These are phyloP conservation scores for Hydroisotoma schaefferi DNA, from an alignment of 2,888 invertebrate species.

Conservation along the genomic window DNA sequence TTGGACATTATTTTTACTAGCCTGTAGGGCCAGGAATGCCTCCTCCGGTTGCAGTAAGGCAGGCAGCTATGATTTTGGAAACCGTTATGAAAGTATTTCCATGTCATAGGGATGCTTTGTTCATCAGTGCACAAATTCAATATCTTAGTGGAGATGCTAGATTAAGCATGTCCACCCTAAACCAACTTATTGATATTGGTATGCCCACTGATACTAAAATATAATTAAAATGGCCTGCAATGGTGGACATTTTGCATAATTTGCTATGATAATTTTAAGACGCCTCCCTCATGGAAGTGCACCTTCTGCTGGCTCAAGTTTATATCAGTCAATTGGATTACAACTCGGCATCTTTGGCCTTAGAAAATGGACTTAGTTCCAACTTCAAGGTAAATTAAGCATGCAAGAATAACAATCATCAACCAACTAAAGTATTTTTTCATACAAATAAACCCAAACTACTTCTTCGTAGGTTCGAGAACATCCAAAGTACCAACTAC, in stretches of 20 bases:
- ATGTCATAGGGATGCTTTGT: slow-evolving; percentile 61
- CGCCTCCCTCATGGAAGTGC: slow-evolving; percentile 75
- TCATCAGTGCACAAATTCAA: slow-evolving; percentile 61
- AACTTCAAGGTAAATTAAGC: slow-evolving; percentile 68
- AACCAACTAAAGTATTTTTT: not conserved
- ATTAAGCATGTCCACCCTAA: slow-evolving; percentile 67
- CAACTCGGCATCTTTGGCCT: slow-evolving; percentile 74
- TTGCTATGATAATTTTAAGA: slow-evolving; percentile 56
- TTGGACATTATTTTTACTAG: slow-evolving; percentile 51
- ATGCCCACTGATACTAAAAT: slow-evolving; percentile 5
- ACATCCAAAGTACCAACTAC: slow-evolving; percentile 82
- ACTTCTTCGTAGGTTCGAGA: slow-evolving; percentile 74
- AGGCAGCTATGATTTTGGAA: slow-evolving; percentile 66
- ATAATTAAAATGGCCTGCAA: not conserved
- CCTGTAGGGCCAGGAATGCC: slow-evolving; percentile 61
- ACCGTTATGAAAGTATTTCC: slow-evolving; percentile 75
- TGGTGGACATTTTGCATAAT: slow-evolving; percentile 11
- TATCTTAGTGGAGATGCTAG: slow-evolving; percentile 73
- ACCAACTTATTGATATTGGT: slow-evolving; percentile 65
- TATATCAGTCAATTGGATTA: slow-evolving; percentile 62
- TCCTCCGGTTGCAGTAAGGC: slow-evolving; percentile 56
- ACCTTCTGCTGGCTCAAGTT: slow-evolving; percentile 81
- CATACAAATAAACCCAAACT: too few species aligned
- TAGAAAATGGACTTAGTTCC: slow-evolving; percentile 86
- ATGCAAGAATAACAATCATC: not conserved